Base-by-base conservation (phyloP, 2,797 vertebrate genomes). In the Enteromius afrohamiltoni region DNA sequence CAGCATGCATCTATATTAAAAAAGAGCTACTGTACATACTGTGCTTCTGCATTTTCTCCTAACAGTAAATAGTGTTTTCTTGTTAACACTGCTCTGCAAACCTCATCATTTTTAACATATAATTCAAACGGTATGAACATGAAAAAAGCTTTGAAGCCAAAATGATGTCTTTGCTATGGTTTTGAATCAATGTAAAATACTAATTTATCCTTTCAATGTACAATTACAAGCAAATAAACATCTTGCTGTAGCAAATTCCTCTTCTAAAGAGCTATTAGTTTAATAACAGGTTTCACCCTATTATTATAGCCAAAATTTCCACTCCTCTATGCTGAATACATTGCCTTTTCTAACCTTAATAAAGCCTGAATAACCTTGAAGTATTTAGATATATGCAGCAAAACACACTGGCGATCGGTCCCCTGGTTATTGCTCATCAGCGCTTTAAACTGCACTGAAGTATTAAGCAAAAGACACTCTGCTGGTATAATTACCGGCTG, bases 401-500 rank as follows among this genome's bases (percentile, higher is more conserved):
- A 77, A 83, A 77, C 82, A n/a, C 51, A 58, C 75, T 16, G 42
- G 29, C n/a, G 53, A 78, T 70, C 49, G 75, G 51, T 71, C 75
- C 75, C 65, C 53, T 78, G 82, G 65, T 83, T 83, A 42, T 62
- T 83, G 26, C 75, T 78, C 82, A 83, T 78, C 67, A 26, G 53
- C 19, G n/a, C 67, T 71, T 83, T 26, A 71, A 83, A 78, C 23
- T 42, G 31, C 65, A 77, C 75, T 71, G 55, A 62, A 51, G 75
- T 71, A 78, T 83, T 83, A 79, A 83, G 82, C 75, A 71, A 70
- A 78, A 78, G 75, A 83, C 75, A 78, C 75, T 6, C 21, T 23
- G 75, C 67, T 47, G 55, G 82, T 70, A 83, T 83, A 83, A 83
- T 83, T 83, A 83, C 67, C 42, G 53, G 65, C 67, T 78, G 75